These are phyloP conservation scores for Anticlea derivata DNA, from an alignment of 2,888 invertebrate genomes.

Conservation along the genomic window DNA sequence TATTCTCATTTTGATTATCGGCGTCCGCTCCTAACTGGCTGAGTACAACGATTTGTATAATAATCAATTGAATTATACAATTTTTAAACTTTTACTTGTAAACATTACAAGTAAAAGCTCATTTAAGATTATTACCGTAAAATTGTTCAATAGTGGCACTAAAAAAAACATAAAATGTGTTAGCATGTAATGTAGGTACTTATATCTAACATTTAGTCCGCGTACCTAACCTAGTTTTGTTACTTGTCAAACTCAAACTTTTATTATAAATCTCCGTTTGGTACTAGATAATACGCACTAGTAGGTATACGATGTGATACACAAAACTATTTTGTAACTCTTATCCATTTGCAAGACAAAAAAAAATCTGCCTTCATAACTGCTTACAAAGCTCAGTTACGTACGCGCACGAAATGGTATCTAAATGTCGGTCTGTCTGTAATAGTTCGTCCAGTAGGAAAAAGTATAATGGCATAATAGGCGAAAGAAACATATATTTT, in stretches of 20 bases:
- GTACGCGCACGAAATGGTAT: too few relatives aligned
- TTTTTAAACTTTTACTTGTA: constrained; percentile 17
- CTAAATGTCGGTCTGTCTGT: constrained; percentile 34
- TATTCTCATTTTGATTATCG: not conserved
- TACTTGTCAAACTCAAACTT: too few relatives aligned
- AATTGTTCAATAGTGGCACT: constrained; percentile 13
- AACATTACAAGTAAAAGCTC: constrained; percentile 13
- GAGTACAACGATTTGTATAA: constrained; percentile 23
- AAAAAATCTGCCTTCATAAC: too few relatives aligned
- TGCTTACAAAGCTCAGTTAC: too few relatives aligned
- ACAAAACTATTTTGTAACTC: too few relatives aligned
- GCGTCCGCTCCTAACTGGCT: too few relatives aligned
- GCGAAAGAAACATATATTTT: constrained; percentile 50
- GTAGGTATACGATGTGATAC: too few relatives aligned
- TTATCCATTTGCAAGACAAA: too few relatives aligned
- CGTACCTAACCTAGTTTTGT: too few relatives aligned
- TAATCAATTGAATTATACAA: constrained; percentile 33
- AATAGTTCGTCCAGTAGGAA: constrained; percentile 58
- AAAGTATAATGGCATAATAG: constrained; percentile 42
- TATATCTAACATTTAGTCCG: too few relatives aligned
- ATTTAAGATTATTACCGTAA: constrained; percentile 16
- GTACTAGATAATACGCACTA: too few relatives aligned
- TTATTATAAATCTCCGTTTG: too few relatives aligned
- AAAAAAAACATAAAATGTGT: constrained; percentile 11
- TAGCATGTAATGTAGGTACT: constrained; percentile 11